Evolutionary conservation across 2,797 vertebrate genomes (phyloP), one percentile per base, ranked within the genome.

Genomic region (Lepus oiostolus): DNA sequence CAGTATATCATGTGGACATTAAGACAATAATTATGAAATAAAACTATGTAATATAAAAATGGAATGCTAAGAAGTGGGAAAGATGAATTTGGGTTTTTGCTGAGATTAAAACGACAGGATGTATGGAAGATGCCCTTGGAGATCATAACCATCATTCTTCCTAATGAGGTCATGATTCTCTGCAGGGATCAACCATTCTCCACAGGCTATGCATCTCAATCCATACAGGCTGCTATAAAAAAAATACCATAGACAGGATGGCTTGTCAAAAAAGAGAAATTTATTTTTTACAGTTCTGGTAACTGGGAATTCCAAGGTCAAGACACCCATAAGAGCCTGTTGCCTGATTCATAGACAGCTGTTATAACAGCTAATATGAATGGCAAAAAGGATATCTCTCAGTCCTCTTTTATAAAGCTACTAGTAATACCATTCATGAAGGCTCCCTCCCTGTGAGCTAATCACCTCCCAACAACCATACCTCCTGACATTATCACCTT

Each of bases 1-100:
- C 72, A 70, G 63, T 42, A 91, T 50, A 85, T 50, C 84, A 24
- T 80, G 21, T 80, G 74, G 76, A 71, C 21, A 77, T 70, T 82
- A 93, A 92, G 83, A 74, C 4, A 93, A 84, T 94, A 94, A 91
- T 84, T 90, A 83, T 90, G 68, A 95, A 90, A 90, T 84, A 85
- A 94, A 84, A 81, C 84, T 47, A 72, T 71, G 4, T 42, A 91
- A 65, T 26, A 71, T 84, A 68, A 74, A 95, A 94, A 90, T 75
- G 62, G 58, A 93, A 90, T 62, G 19, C 38, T 85, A 76, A 85
- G 8, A 77, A 54, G 10, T 17, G n/a, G 26, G 88, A 80, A 19
- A 65, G n/a, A 10, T 85, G 38, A 63, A 32, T 94, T 91, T 2
- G 1, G 26, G 68, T 85, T 38, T 88, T 13, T 81, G 62, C 75